Conservation (phyloP, 1,140 invertebrate species). For the Aphelenchoides avenae region DNA sequence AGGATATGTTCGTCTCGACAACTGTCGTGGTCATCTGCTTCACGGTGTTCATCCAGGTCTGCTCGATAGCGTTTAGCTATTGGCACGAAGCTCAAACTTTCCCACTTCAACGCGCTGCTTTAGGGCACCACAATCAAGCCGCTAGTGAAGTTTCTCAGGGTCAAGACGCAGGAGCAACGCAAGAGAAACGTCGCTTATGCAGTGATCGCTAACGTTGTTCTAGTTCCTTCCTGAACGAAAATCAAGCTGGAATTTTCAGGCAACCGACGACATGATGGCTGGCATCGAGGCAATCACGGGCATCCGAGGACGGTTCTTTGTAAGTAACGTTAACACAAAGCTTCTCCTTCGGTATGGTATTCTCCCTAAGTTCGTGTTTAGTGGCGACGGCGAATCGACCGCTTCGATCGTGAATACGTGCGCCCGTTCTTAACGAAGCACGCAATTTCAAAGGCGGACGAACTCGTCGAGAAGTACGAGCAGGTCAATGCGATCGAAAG, state of each 20-base stretch:
- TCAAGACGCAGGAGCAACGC: slow-evolving; percentile 54
- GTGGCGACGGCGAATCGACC: slow-evolving; percentile 25
- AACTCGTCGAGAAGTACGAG: slow-evolving; percentile 31
- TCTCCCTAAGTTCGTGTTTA: slow-evolving; percentile 8
- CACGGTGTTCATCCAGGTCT: slow-evolving; percentile 64
- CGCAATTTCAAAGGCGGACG: slow-evolving; percentile 19
- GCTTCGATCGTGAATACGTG: slow-evolving; percentile 34
- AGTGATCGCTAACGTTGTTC: slow-evolving; percentile 28
- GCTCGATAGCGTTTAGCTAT: background rate
- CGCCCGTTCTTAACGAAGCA: slow-evolving; percentile 27
- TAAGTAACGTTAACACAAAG: slow-evolving; percentile 13
- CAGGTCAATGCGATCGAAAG: too few relatives aligned
- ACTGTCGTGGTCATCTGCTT: slow-evolving; percentile 64
- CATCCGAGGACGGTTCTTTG: slow-evolving; percentile 29
- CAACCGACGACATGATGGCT: slow-evolving; percentile 31
- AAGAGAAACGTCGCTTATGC: slow-evolving; percentile 26
- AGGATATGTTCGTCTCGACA: slow-evolving; percentile 62
- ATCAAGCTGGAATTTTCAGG: background rate
- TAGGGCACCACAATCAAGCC: slow-evolving; percentile 63
- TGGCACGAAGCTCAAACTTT: background rate
- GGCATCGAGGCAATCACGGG: slow-evolving; percentile 40
- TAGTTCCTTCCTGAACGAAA: slow-evolving; percentile 9
- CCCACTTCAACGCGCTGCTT: background rate
- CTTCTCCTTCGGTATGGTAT: background rate
- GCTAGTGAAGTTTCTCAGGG: slow-evolving; percentile 62